Base-by-base conservation (phyloP, 2,797 vertebrate species). In the Esox masquinongy region DNA sequence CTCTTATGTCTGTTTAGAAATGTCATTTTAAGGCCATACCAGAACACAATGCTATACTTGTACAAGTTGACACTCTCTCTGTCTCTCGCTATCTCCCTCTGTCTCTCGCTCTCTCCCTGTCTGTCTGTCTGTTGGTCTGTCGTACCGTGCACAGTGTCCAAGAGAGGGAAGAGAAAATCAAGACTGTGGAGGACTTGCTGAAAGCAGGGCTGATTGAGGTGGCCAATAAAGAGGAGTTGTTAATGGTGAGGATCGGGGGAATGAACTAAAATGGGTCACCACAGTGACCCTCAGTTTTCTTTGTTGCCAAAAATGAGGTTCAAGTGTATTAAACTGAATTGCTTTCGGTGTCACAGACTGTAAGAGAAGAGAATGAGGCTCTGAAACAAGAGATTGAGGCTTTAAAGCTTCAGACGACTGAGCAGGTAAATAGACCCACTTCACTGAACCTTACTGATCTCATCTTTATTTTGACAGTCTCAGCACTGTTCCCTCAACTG, bases 81-180 rank as follows among this genome's bases (percentile, higher is more conserved):
- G 1, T 43, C 2, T 9, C n/a, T 43, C 5, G 36, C 5, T 19
- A 3, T 7, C 3, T 34, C 14, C 16, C 8, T 59, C 3, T 49
- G 8, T 66, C 0, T 47, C 4, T 36, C 12, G 47, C 3, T 8
- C 39, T 51, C 12, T 74, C 43, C 15, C 19, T 17, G 19, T 34
- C 6, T 71, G 29, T 43, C 1, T 47, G n/a, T 36, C 53, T 17
- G 56, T 51, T 5, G 22, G 16, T 34, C 16, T 61, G 51, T 14
- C 29, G 22, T 5, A 47, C 49, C 77, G 17, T 53, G 70, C 15
- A 29, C 81, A 99, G 97, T 82, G 90, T 96, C 82, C 93, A 91
- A 80, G 96, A 99, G 84, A 97, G 94, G 70, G 97, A 98, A 73
- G 96, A 97, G 74, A 99, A 97, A 88, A 94, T 99, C 83, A 98